Evolutionary conservation across 1,140 invertebrate species (phyloP).

Genomic region (Diorhabda carinulata): DNA sequence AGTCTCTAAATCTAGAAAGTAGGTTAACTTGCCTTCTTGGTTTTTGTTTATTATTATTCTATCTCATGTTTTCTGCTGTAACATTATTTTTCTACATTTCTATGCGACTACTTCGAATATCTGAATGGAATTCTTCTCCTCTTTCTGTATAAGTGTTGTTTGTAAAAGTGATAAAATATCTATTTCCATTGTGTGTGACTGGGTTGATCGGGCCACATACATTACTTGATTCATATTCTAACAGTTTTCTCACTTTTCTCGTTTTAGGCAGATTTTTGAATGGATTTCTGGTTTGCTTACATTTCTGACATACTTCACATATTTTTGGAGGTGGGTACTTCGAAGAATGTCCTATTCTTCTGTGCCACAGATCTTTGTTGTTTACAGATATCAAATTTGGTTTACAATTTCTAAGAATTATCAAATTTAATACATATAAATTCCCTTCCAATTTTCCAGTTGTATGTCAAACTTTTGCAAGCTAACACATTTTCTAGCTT

Average conservation of each 20-base stretch:
- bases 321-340: conserved; percentile 6
- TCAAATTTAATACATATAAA: conserved; percentile 5
- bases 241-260: conserved; percentile 19
- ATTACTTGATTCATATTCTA: conserved; percentile 44
- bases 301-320: conserved; percentile 27
- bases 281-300: conserved; percentile 23
- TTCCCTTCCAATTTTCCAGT: conserved; percentile 12
- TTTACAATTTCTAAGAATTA: neutral
- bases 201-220: conserved; percentile 44
- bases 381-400: neutral
- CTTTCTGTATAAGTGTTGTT: conserved; percentile 32
- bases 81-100: too few species aligned
- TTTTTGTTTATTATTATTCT: too few species aligned
- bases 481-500: conserved; percentile 10
- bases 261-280: conserved; percentile 16
- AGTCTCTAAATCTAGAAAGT: too few species aligned
- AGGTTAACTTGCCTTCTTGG: too few species aligned
- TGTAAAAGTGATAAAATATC: conserved; percentile 46
- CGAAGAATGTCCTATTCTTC: conserved; percentile 21
- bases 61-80: too few species aligned
- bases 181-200: conserved; percentile 35
- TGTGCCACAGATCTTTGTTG: conserved; percentile 9
- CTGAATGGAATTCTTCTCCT: too few species aligned
- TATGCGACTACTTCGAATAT: too few species aligned
- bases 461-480: conserved; percentile 3